Conservation (phyloP, 2,888 invertebrate genomes). For the Aphidius colemani region DNA sequence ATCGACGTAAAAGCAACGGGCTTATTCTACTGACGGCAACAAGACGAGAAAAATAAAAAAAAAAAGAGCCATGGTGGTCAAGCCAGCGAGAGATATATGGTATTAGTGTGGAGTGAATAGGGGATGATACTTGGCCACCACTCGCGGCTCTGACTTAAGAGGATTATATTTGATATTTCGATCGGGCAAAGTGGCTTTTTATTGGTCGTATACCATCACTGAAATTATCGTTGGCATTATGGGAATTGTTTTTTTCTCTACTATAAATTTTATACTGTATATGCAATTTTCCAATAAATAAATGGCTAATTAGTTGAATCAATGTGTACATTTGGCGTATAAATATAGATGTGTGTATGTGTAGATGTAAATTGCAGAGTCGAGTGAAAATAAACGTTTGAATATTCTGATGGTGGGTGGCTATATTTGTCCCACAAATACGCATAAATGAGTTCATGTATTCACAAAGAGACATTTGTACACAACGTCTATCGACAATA, state of each 20-base stretch:
- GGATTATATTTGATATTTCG: conserved; percentile 59
- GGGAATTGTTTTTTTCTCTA: conserved; percentile 35
- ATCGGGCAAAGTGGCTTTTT: conserved; percentile 57
- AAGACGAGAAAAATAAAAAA: conserved; percentile 35
- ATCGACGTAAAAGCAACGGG: conserved; percentile 57
- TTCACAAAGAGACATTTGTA: too few species aligned
- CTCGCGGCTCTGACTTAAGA: conserved; percentile 50
- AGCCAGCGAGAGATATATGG: not conserved
- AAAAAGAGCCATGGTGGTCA: not conserved
- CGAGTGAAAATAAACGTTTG: too few species aligned
- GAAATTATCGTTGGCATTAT: conserved; percentile 40
- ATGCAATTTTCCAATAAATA: too few species aligned
- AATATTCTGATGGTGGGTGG: too few species aligned
- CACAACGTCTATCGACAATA: too few species aligned
- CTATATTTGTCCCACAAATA: too few species aligned
- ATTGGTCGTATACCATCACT: conserved; percentile 49
- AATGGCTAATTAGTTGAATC: not conserved
- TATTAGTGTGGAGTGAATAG: conserved; percentile 21
- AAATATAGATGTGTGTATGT: too few species aligned
- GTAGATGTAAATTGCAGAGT: too few species aligned
- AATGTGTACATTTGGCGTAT: too few species aligned
- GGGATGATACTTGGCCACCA: conserved; percentile 19
- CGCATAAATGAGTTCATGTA: too few species aligned
- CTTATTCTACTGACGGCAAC: conserved; percentile 34
- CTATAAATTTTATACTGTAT: not conserved